Evolutionary conservation across 2,113 vertebrate species (phyloP).

Genomic region (Leucopsar rothschildi): DNA sequence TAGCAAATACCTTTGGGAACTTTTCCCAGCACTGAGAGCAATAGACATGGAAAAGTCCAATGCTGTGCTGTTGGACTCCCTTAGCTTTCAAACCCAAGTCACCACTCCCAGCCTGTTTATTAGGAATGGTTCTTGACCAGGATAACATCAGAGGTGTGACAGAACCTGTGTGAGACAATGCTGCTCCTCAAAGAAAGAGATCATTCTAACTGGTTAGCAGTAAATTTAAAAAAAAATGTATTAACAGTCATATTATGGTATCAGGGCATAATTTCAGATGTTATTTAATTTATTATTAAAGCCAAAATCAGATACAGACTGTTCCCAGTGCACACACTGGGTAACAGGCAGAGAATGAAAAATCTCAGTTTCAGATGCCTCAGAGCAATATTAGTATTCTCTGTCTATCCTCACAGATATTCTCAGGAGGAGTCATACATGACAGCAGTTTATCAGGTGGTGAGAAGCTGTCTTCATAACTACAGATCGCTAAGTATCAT

Average conservation of each 20-base stretch:
- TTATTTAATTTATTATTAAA: neutral
- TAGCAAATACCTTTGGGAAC: neutral
- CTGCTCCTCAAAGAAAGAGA: neutral
- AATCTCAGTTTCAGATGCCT: neutral
- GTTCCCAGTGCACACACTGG: neutral
- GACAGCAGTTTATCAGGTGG: neutral
- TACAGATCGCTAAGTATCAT: neutral
- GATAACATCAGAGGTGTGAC: neutral
- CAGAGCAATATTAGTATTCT: neutral
- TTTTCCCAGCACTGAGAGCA: neutral
- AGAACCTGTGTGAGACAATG: neutral
- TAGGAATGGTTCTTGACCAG: neutral
- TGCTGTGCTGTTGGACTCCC: neutral
- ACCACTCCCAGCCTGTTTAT: neutral
- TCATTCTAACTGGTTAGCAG: neutral
- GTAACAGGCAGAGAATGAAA: neutral
- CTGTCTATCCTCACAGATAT: neutral
- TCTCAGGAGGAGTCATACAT: neutral
- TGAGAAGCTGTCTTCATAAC: neutral
- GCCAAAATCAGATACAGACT: neutral
- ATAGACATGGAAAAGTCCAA: neutral
- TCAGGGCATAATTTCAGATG: neutral
- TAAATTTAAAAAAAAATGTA: neutral
- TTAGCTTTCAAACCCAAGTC: neutral
- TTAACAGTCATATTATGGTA: neutral